Evolutionary conservation across 2,797 vertebrate genomes (phyloP), one percentile per base, ranked within the genome.

Genomic region (Hephaestus fuliginosus): DNA sequence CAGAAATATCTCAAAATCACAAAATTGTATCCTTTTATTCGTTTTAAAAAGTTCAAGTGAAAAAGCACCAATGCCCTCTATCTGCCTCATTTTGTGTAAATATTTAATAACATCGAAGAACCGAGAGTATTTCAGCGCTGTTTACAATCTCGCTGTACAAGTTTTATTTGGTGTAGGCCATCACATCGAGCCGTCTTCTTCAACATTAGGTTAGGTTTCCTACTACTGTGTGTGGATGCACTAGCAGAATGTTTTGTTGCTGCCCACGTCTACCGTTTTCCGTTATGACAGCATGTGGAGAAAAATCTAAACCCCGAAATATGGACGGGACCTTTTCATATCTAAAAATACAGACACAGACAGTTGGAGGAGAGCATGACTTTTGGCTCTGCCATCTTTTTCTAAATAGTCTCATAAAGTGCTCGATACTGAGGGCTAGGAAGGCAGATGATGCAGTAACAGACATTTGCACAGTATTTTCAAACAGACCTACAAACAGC

Each of bases 401-500:
- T 56, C 13, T 62, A 10, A 25, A 48, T 22, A 49, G 44, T 55
- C 17, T 63, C 22, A 20, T 41, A 43, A 63, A 63, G 43, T 12
- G 5, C 30, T 15, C 8, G 33, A 44, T 22, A 20, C 44, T 44
- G 39, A 65, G 3, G 15, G 71, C 58, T 43, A 30, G 18, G 36
- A 20, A 33, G 46, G 52, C 49, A 41, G 46, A 9, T 0, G 1
- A 53, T 41, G 17, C 72, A 56, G 48, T 25, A 15, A 68, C 55
- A 25, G 49, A 66, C 68, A 9, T 65, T 46, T 0, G 17, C 25
- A 46, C 49, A 60, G 30, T 49, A 43, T 70, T 76, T 80, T 73
- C 22, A 72, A 69, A 66, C n/a, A 68, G n/a, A 55, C 43, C 48
- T 48, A 48, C 41, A 56, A 78, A 70, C n/a, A 70, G 62, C 57